phyloP scores from a whole-genome alignment of 2,888 invertebrate species.

The Orchesellides sinensis region DNA sequence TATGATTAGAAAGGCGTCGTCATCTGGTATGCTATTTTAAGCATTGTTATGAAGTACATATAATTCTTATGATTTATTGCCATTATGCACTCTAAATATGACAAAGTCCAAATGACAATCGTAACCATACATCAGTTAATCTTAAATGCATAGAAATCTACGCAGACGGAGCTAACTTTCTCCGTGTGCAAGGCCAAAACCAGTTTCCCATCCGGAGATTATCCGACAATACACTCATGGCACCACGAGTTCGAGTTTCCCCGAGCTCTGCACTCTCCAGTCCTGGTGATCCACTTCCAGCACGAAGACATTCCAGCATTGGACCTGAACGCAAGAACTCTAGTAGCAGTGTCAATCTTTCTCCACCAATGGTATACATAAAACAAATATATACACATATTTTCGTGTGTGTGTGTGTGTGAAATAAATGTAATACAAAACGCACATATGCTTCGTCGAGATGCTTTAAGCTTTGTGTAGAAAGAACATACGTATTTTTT shows the following conservation, averaged over 20 bases:
- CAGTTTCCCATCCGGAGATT: conserved; percentile 89
- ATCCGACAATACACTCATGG: conserved; percentile 94
- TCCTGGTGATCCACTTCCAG: conserved; percentile 84
- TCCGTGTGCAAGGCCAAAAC: conserved; percentile 87
- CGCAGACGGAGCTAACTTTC: conserved; percentile 81
- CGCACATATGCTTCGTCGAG: too few species aligned
- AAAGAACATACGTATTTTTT: too few species aligned
- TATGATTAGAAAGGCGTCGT: conserved; percentile 90
- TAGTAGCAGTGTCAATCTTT: conserved; percentile 81
- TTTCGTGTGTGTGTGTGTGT: too few species aligned
- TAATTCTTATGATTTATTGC: too few species aligned
- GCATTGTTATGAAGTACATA: too few species aligned
- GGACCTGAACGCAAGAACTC: conserved; percentile 86
- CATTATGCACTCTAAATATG: too few species aligned
- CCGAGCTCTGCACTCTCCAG: conserved; percentile 92
- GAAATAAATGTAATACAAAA: too few species aligned
- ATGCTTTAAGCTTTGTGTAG: too few species aligned
- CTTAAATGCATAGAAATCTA: conserved; percentile 47
- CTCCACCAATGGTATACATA: conserved; percentile 94
- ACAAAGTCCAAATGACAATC: too few species aligned
- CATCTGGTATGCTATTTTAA: conserved; percentile 84
- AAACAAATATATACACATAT: too few species aligned
- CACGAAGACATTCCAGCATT: conserved; percentile 93
- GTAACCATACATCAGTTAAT: too few species aligned
- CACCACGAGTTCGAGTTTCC: conserved; percentile 91